Evolutionary conservation across 2,888 invertebrate species (phyloP).

Genomic region (Melanotus villosus): DNA sequence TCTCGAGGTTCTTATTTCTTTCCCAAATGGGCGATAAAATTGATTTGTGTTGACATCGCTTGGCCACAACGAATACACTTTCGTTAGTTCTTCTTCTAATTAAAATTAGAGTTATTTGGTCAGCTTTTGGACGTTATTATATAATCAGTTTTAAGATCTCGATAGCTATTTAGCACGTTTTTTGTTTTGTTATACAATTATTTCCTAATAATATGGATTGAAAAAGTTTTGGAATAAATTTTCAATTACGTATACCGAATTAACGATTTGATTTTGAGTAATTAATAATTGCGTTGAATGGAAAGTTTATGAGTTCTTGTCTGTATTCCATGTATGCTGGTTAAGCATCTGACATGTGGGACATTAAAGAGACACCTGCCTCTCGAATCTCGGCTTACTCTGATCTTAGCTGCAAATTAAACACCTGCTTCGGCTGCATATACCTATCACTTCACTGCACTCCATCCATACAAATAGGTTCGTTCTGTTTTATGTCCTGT

Average conservation of each 20-base stretch:
- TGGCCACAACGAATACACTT: slow-evolving; percentile 40
- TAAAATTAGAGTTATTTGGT: slow-evolving; percentile 34
- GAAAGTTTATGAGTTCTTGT: slow-evolving; percentile 1
- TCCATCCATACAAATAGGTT: slow-evolving; percentile 47
- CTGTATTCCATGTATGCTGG: slow-evolving; percentile 12
- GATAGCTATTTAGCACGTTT: not conserved
- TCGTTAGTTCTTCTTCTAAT: slow-evolving; percentile 38
- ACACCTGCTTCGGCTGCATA: slow-evolving; percentile 45
- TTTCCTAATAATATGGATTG: too few species aligned
- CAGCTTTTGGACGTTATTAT: slow-evolving; percentile 28
- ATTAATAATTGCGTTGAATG: not conserved
- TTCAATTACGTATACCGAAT: too few species aligned
- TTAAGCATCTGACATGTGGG: slow-evolving; percentile 22
- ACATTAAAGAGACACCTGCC: slow-evolving; percentile 44
- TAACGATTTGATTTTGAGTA: not conserved
- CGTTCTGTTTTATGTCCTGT: slow-evolving; percentile 38
- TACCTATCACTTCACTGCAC: slow-evolving; percentile 43
- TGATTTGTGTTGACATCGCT: slow-evolving; percentile 44
- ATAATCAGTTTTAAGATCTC: slow-evolving; percentile 11
- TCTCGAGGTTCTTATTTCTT: slow-evolving; percentile 36
- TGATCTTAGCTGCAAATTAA: slow-evolving; percentile 46
- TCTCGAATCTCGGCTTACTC: slow-evolving; percentile 40
- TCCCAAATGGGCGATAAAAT: slow-evolving; percentile 44
- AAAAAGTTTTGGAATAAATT: too few species aligned
- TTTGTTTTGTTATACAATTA: slow-evolving; percentile 11